Evolutionary conservation across 2,888 invertebrate genomes (phyloP).

Genomic region (Urechis unicinctus): DNA sequence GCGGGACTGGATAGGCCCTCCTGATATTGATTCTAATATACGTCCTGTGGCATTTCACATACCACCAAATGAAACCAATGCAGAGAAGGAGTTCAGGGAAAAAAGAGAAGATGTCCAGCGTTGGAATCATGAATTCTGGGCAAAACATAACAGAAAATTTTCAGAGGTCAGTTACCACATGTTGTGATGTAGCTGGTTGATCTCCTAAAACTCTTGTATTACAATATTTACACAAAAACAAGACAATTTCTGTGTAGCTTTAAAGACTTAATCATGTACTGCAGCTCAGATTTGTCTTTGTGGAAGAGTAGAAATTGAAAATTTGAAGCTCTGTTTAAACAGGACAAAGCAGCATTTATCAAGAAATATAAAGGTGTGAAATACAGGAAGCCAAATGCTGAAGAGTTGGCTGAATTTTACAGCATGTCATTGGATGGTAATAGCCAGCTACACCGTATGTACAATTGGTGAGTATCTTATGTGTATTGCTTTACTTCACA

Average conservation of each 20-base stretch:
- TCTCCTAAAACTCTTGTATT: no score
- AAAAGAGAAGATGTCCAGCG: constrained; percentile 65
- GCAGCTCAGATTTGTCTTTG: not conserved
- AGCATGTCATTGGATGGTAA: constrained; percentile 78
- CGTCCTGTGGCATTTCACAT: constrained; percentile 65
- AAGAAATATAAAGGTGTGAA: constrained; percentile 9
- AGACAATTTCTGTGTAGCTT: not conserved
- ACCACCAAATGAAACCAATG: constrained; percentile 61
- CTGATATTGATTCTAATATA: constrained; percentile 73
- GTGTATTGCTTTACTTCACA: not conserved
- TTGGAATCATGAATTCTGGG: constrained; percentile 84
- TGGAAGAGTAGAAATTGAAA: no score
- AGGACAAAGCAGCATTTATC: constrained; percentile 12
- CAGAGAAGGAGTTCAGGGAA: constrained; percentile 63
- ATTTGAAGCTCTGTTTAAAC: constrained; percentile 2
- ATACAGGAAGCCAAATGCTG: constrained; percentile 23
- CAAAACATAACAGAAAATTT: constrained; percentile 70
- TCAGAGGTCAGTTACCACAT: constrained; percentile 56
- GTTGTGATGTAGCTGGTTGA: no score
- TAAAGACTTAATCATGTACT: not conserved
- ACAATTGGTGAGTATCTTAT: constrained; percentile 56
- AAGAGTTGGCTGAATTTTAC: constrained; percentile 73
- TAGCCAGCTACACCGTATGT: constrained; percentile 67
- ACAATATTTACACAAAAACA: no score
- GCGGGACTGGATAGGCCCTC: constrained; percentile 69